Percentiles rank a stretch among this genome's conserved stretches.
Evolutionary conservation across 2,113 vertebrate species (phyloP).

Genomic region (Gymnocephalus cernua): DNA sequence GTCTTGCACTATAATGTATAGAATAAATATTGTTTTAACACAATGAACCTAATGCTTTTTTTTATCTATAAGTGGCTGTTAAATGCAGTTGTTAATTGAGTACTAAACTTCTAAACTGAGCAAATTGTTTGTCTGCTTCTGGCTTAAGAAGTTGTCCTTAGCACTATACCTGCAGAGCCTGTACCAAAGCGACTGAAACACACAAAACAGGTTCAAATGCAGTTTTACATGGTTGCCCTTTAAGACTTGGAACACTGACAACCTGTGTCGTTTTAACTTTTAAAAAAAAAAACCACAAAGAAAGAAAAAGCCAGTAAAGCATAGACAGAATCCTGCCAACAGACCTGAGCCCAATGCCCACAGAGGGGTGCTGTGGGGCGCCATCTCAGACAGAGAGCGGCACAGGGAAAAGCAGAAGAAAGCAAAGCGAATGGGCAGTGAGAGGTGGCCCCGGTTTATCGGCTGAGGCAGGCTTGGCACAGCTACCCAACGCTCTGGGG

Average conservation of each 20-base stretch:
- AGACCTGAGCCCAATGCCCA: conserved; percentile 61
- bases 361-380: conserved; percentile 72
- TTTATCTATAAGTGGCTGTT: not conserved
- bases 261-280: conserved; percentile 78
- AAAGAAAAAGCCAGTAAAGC: conserved; percentile 40
- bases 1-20: not conserved
- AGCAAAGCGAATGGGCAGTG: conserved; percentile 74
- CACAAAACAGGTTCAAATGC: conserved; percentile 81
- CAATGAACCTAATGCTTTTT: not conserved
- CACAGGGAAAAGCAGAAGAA: conserved; percentile 67
- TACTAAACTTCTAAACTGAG: conserved; percentile 7
- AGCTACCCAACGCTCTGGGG: conserved; percentile 68
- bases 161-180: conserved; percentile 23
- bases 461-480: conserved; percentile 77
- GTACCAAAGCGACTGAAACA: conserved; percentile 31
- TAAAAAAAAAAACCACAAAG: conserved; percentile 49
- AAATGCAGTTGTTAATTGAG: not conserved
- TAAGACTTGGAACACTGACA: conserved; percentile 83
- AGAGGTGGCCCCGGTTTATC: conserved; percentile 83
- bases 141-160: conserved; percentile 27
- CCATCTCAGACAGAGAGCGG: conserved; percentile 60
- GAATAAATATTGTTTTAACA: not conserved
- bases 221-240: conserved; percentile 80
- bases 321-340: conserved; percentile 62
- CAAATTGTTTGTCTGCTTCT: conserved; percentile 1